Percentiles rank a stretch among this genome's conserved stretches.
Conservation (phyloP, 2,797 vertebrate genomes). For the Petrocephalus sullivani region DNA sequence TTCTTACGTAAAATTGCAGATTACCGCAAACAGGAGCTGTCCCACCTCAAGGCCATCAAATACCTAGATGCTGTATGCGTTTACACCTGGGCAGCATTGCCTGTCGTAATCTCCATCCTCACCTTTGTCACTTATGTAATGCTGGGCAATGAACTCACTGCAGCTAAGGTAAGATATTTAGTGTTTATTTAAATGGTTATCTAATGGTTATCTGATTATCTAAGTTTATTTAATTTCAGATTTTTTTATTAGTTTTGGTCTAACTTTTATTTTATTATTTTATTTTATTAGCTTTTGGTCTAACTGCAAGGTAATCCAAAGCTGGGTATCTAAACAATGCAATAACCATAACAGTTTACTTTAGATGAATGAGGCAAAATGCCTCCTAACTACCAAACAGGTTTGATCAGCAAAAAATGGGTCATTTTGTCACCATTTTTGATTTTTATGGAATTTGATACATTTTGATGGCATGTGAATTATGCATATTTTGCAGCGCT, state of each 20-base stretch:
- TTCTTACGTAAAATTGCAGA: conserved; percentile 66
- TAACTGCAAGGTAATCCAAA: not conserved
- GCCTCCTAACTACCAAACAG: not conserved
- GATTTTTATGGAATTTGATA: too few species aligned
- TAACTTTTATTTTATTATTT: not conserved
- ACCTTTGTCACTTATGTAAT: conserved; percentile 87
- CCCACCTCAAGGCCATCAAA: conserved; percentile 68
- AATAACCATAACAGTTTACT: not conserved
- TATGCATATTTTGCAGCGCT: too few species aligned
- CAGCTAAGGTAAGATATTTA: conserved; percentile 72
- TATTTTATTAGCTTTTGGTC: too few species aligned
- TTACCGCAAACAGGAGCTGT: conserved; percentile 70
- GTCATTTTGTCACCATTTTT: not conserved
- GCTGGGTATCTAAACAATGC: not conserved
- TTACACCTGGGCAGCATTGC: conserved; percentile 90
- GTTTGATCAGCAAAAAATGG: not conserved
- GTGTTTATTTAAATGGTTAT: not conserved
- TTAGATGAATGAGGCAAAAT: not conserved
- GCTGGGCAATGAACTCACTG: conserved; percentile 83
- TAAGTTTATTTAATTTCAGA: not conserved
- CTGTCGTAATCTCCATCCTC: conserved; percentile 84
- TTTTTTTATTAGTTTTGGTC: not conserved
- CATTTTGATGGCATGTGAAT: too few species aligned
- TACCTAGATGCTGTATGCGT: conserved; percentile 91
- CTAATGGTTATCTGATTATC: too few species aligned